Conservation (phyloP, 2,888 invertebrate genomes). For the Leucophenga montana region DNA sequence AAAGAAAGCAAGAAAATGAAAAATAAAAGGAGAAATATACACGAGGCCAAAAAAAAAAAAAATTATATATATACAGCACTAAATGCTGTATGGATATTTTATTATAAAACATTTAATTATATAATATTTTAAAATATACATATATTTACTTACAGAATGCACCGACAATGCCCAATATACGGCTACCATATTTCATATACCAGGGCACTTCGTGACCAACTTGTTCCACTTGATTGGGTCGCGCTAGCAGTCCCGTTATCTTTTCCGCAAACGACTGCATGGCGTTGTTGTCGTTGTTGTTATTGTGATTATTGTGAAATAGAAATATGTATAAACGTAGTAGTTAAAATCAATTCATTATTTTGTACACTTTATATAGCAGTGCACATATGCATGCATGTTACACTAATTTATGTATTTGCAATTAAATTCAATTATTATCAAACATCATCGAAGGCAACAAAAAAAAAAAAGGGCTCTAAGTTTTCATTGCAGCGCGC, state of each 20-base stretch:
- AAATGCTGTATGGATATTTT: background rate
- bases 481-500: slow-evolving; percentile 13
- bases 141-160: slow-evolving; percentile 86
- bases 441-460: slow-evolving; percentile 14
- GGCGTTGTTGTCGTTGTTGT: background rate
- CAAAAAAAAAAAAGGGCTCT: background rate
- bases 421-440: background rate
- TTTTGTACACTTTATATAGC: no score
- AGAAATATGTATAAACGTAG: no score
- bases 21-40: background rate
- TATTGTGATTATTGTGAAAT: no score
- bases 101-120: slow-evolving; percentile 22
- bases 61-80: no score
- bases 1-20: background rate
- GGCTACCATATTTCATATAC: slow-evolving; percentile 91
- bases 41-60: slow-evolving; percentile 15
- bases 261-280: slow-evolving; percentile 80
- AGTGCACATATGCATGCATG: no score
- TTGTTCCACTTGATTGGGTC: slow-evolving; percentile 79
- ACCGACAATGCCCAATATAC: slow-evolving; percentile 87
- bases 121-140: slow-evolving; percentile 11
- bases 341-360: no score
- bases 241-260: slow-evolving; percentile 84
- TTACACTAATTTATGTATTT: no score
- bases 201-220: slow-evolving; percentile 87